phyloP scores from a whole-genome alignment of 2,113 vertebrate genomes.

The Potamarius usumacintae region DNA sequence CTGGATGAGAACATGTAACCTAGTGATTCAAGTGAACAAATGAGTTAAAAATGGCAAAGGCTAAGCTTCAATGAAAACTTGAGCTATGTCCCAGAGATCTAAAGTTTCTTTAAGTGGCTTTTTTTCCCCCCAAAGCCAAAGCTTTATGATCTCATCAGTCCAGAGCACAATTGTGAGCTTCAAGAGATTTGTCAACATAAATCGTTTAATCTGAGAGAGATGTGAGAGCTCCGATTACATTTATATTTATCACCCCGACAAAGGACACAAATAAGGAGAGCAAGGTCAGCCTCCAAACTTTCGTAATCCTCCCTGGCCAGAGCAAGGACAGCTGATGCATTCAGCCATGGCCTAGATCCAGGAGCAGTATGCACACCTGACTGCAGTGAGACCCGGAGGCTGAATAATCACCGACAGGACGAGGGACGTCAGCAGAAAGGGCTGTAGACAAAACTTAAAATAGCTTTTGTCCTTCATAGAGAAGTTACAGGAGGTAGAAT shows the following conservation, averaged over 20 bases:
- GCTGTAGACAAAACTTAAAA: conserved; percentile 39
- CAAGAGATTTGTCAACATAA: background rate
- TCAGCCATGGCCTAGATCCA: conserved; percentile 28
- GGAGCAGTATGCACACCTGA: conserved; percentile 26
- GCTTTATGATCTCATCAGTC: background rate
- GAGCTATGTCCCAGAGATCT: background rate
- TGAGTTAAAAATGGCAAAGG: background rate
- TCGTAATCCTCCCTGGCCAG: conserved; percentile 6
- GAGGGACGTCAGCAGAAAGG: conserved; percentile 34
- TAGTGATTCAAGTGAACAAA: background rate
- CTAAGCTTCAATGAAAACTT: background rate
- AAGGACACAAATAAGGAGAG: background rate
- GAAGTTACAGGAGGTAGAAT: background rate
- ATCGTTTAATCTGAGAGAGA: conserved; percentile 12
- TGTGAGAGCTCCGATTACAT: conserved; percentile 15
- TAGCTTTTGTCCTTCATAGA: conserved; percentile 34
- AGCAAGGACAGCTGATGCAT: conserved; percentile 15
- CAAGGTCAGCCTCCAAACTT: background rate
- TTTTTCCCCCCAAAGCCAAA: background rate
- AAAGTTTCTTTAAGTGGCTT: background rate
- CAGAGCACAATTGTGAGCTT: background rate
- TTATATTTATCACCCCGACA: background rate
- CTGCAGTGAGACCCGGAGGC: conserved; percentile 2
- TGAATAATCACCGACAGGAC: conserved; percentile 22
- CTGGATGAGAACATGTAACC: background rate